Evolutionary conservation across 2,113 vertebrate species (phyloP), one percentile per base, ranked within the genome.

Genomic region (Ceyx cyanopectus): DNA sequence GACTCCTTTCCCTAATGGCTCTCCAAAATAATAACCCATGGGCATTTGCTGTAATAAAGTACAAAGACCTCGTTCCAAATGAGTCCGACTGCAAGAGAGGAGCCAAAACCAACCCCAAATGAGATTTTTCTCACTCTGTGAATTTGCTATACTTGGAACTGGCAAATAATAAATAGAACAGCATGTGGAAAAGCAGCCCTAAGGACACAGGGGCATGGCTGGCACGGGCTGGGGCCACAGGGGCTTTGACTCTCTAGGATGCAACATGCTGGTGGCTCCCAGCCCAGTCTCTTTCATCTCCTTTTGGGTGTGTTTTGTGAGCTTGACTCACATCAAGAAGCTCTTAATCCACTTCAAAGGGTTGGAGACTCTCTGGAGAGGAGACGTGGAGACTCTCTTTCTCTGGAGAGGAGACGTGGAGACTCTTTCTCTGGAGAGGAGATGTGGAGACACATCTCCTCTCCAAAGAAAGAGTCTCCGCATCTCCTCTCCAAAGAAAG

Each of bases 101-200:
- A 91, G 94, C 94, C 94, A 91, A 94, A 95, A 89, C 61, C 81
- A 91, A 82, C 85, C 82, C 45, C 7, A 82, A 89, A 95, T 66
- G 72, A 91, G 81, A 57, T 85, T 95, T 95, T 94, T 85, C 87
- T 81, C 87, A 85, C 87, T 88, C 88, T 66, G 84, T 60, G 80
- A 91, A 88, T 88, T 93, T 82, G 84, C 91, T 85, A 29, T 56
- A 56, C 81, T 95, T 91, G 91, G 88, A 95, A 46, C 76, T 85
- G 72, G 81, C 80, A 66, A 82, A 85, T 66, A 88, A 65, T 91
- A 60, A 93, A 79, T 79, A 29, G 61, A 81, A 27, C 23, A 65
- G 40, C 30, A 32, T 56, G 57, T 91, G 91, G 84, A 78, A 93
- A 84, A 87, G 54, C 27, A 68, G 57, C 84, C 93, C 88, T 85